Evolutionary conservation across 2,888 invertebrate species (phyloP).

Genomic region (Pedicia rivosa): DNA sequence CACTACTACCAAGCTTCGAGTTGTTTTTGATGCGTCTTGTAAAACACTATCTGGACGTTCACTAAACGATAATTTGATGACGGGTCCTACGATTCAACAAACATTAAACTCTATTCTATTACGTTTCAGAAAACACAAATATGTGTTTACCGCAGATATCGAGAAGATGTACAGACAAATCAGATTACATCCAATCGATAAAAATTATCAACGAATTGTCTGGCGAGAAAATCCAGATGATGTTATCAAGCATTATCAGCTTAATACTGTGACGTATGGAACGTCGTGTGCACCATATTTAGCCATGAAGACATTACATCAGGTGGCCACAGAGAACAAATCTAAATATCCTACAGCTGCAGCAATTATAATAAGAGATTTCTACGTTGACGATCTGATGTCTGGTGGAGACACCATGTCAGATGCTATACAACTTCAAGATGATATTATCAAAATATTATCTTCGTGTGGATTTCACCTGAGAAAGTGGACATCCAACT

Average conservation of each 20-base stretch:
- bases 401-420: background rate
- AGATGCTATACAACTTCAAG: background rate
- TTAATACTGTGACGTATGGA: slow-evolving; percentile 7
- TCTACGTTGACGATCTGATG: background rate
- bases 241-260: background rate
- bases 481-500: background rate
- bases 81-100: slow-evolving; percentile 3
- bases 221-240: slow-evolving; percentile 7
- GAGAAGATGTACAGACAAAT: slow-evolving; percentile 11
- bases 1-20: slow-evolving; percentile 6
- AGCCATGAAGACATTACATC: slow-evolving; percentile 4
- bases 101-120: background rate
- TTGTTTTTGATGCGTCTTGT: slow-evolving; percentile 2
- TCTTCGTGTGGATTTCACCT: background rate
- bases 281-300: slow-evolving; percentile 3
- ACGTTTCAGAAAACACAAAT: background rate
- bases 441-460: background rate
- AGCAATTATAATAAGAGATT: background rate
- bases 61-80: background rate
- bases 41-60: background rate
- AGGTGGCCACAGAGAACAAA: no score
- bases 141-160: slow-evolving; percentile 7
- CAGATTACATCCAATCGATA: slow-evolving; percentile 5
- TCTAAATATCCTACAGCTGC: background rate
- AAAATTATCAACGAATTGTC: slow-evolving; percentile 6